Evolutionary conservation across 2,113 vertebrate genomes (phyloP).

Genomic region (Charina bottae): DNA sequence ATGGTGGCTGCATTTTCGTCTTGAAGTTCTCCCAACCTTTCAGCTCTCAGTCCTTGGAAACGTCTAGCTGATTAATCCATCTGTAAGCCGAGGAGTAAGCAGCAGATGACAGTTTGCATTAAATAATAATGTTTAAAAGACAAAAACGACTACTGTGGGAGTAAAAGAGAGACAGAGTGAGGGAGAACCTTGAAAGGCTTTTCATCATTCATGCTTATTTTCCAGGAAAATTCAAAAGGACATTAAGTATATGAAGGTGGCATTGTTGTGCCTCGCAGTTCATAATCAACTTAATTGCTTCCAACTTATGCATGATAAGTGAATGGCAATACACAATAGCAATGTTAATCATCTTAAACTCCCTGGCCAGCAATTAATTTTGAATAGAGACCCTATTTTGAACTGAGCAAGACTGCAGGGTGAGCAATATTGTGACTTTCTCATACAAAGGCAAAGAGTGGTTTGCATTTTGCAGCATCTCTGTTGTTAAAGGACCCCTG

Average conservation of each 20-base stretch:
- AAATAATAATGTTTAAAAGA: not conserved
- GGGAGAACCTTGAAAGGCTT: not conserved
- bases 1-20: not conserved
- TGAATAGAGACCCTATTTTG: not conserved
- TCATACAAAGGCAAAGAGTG: not conserved
- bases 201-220: constrained; percentile 1
- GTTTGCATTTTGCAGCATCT: not conserved
- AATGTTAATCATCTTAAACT: not conserved
- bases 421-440: constrained; percentile 30
- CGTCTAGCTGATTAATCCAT: not conserved
- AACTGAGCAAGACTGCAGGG: not conserved
- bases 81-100: constrained; percentile 1
- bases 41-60: constrained; percentile 12
- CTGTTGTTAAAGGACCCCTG: no score
- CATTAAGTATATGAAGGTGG: constrained; percentile 2
- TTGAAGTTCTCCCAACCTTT: not conserved
- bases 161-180: not conserved
- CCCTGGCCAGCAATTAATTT: not conserved
- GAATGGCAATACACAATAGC: not conserved
- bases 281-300: not conserved
- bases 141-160: not conserved
- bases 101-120: constrained; percentile 2
- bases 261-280: not conserved
- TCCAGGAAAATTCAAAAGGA: constrained; percentile 1
- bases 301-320: not conserved